Evolutionary conservation across 2,888 invertebrate genomes (phyloP).

Genomic region (Xestia sexstrigata): DNA sequence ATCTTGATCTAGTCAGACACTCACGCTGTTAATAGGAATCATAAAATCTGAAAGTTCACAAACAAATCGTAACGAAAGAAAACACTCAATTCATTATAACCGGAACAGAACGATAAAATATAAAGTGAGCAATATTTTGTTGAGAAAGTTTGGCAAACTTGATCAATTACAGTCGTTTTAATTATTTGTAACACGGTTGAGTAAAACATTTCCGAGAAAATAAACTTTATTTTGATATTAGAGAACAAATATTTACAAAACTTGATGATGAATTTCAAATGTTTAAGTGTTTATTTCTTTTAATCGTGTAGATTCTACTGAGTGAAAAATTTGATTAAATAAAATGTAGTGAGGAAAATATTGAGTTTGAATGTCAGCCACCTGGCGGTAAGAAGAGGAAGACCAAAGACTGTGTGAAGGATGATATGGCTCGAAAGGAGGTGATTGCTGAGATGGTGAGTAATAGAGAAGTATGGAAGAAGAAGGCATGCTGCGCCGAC

Average conservation of each 20-base stretch:
- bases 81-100: slow-evolving; percentile 35
- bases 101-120: slow-evolving; percentile 25
- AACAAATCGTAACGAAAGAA: slow-evolving; percentile 15
- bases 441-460: too few relatives aligned
- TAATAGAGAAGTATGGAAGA: too few relatives aligned
- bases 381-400: too few relatives aligned
- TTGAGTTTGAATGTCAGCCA: too few relatives aligned
- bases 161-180: slow-evolving; percentile 27
- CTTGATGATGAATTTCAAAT: slow-evolving; percentile 10
- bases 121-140: slow-evolving; percentile 30
- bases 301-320: background rate
- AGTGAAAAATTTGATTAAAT: too few relatives aligned
- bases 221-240: slow-evolving; percentile 12
- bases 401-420: too few relatives aligned
- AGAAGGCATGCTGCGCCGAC: too few relatives aligned
- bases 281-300: background rate
- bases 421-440: too few relatives aligned
- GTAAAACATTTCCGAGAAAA: slow-evolving; percentile 33
- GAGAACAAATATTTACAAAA: slow-evolving; percentile 10
- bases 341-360: too few relatives aligned
- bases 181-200: slow-evolving; percentile 27
- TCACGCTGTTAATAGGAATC: background rate
- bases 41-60: slow-evolving; percentile 5
- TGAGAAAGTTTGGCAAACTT: slow-evolving; percentile 41
- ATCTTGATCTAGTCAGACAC: background rate